Base-by-base conservation (phyloP, 2,888 invertebrate genomes). In the Troilus luridus region DNA sequence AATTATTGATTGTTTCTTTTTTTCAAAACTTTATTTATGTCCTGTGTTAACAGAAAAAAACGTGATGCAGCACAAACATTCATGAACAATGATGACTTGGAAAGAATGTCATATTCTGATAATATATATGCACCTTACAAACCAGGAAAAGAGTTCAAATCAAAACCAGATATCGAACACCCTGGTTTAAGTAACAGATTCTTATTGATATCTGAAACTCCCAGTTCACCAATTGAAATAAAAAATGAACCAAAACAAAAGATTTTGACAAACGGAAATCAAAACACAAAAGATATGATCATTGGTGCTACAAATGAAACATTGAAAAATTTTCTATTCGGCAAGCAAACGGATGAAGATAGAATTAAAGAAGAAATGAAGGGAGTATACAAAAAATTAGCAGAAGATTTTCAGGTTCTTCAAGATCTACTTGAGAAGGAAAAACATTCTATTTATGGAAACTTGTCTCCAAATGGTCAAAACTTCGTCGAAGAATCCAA, bases 341-440 rank as follows among this genome's bases (percentile, higher is more conserved):
- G 6, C 27, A 88, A 89, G 10, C 19, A 54, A 60, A 11, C 9
- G 41, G 64, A 89, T 19, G 64, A 64, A 19, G n/a, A 56, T 8
- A 19, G 3, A 54, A 89, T 60, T n/a, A 64, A 64, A 41, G 89
- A 89, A 10, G 77, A 77, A n/a, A 58, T 90, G 27, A 81, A 58
- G 27, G 67, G 12, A 54, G 59, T 90, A 17, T 90, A 90, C 60
- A 90, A 59, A 67, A 90, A 90, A 90, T 27, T 90, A 90, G 77
- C 90, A 17, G 77, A 67, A 17, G 90, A 90, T 67, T 90, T 90
- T 12, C 72, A 81, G 24, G 7, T 59, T 21, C 90, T 90, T 56
- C 90, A 90, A 77, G 81, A 58, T 19, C 17, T 90, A 24, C 24
- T 90, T 17, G 21, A 24, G 21, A 81, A 58, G 19, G 67, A 72